Evolutionary conservation across 92 coral and sea anemone genomes (phyloP).

Genomic region (Desmophyllum pertusum): DNA sequence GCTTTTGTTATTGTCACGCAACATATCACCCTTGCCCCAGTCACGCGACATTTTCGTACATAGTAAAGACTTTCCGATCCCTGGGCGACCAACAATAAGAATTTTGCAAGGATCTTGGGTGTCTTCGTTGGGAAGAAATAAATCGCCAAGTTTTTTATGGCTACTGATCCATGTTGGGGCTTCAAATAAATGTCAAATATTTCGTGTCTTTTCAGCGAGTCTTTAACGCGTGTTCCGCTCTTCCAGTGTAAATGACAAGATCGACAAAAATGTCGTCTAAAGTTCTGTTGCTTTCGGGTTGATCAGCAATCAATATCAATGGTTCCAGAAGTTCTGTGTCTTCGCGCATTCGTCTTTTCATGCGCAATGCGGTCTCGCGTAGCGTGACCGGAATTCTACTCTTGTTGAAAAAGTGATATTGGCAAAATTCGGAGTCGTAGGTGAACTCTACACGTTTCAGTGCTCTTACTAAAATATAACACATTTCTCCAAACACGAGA

Average conservation of each 20-base stretch:
- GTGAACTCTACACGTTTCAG: neutral
- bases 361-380: neutral
- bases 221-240: constrained; percentile 29
- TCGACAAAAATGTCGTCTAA: constrained; percentile 55
- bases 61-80: constrained; percentile 67
- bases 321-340: constrained; percentile 37
- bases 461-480: constrained; percentile 19
- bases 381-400: constrained; percentile 22
- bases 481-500: constrained; percentile 25
- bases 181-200: constrained; percentile 39
- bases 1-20: neutral
- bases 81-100: constrained; percentile 65
- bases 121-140: constrained; percentile 44
- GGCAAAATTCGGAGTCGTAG: constrained; percentile 48
- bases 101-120: constrained; percentile 51
- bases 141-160: constrained; percentile 36
- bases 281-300: constrained; percentile 8
- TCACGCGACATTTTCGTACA: constrained; percentile 53
- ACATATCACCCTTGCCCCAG: constrained; percentile 29
- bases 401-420: constrained; percentile 26
- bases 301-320: constrained; percentile 34
- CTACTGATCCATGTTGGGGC: constrained; percentile 24
- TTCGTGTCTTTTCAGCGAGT: constrained; percentile 37
- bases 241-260: constrained; percentile 57
- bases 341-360: constrained; percentile 1